These are phyloP conservation scores for Lanius ludovicianus DNA, from an alignment of 2,113 vertebrate species.

Conservation along the genomic window DNA sequence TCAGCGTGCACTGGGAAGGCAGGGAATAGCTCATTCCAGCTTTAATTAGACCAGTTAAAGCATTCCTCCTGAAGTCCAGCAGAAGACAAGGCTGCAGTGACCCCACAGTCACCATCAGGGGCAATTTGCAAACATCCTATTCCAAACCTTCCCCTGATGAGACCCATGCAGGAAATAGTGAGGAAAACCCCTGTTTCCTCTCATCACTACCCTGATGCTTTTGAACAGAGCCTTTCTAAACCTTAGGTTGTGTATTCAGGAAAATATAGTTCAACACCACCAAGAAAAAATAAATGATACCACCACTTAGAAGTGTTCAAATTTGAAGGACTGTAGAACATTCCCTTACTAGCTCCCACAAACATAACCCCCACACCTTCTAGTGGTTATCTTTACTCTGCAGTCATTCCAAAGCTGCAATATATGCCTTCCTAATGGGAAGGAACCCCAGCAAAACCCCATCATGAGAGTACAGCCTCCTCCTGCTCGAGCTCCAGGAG, in stretches of 20 bases:
- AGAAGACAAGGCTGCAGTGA: background rate
- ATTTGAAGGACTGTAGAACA: background rate
- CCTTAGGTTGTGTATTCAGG: background rate
- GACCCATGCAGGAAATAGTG: background rate
- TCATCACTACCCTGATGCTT: background rate
- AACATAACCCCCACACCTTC: background rate
- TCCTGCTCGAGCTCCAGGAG: background rate
- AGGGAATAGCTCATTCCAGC: slow-evolving; percentile 37
- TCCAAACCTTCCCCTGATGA: background rate
- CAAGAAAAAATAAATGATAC: background rate
- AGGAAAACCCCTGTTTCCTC: background rate
- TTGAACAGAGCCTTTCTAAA: background rate
- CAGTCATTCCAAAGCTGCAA: background rate
- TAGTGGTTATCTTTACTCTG: background rate
- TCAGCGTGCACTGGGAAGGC: background rate
- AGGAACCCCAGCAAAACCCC: background rate
- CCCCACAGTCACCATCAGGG: background rate
- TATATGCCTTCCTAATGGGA: background rate
- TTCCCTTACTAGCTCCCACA: background rate
- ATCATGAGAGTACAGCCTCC: background rate
- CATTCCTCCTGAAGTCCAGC: background rate
- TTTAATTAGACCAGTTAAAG: slow-evolving; percentile 67
- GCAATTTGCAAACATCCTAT: background rate
- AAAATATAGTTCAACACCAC: background rate
- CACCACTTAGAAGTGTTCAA: background rate